A percentile compares a stretch with the other conserved stretches of the same genome.
Conservation (phyloP, 2,113 vertebrate species). For the Pogonocichla stellata region DNA sequence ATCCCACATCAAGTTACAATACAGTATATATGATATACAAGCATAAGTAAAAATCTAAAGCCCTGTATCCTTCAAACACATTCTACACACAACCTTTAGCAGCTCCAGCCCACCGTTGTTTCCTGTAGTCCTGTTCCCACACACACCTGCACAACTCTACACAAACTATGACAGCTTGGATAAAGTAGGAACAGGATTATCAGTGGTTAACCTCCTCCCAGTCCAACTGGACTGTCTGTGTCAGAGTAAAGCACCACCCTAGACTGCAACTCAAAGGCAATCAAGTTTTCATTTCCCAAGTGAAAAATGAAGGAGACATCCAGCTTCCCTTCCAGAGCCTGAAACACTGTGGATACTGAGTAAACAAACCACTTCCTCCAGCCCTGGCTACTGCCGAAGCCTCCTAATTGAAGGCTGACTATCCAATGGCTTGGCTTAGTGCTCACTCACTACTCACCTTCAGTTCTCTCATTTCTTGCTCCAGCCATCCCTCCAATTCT, state of each 20-base stretch:
- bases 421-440: background rate
- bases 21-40: background rate
- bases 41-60: background rate
- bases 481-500: conserved; percentile 79
- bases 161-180: background rate
- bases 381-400: fast-evolving
- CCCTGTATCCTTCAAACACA: background rate
- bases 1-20: background rate
- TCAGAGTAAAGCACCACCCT: background rate
- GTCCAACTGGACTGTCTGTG: background rate
- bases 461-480: conserved; percentile 79
- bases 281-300: background rate
- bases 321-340: background rate
- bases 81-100: fast-evolving
- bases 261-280: background rate
- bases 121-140: background rate
- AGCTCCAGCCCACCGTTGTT: fast-evolving
- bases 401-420: background rate
- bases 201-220: background rate
- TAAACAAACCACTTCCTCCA: background rate
- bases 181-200: background rate
- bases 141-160: background rate
- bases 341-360: background rate
- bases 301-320: background rate
- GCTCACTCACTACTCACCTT: conserved; percentile 77